These are phyloP conservation scores for Coccyzus lansbergi DNA, from an alignment of 2,797 vertebrate genomes.

Conservation along the genomic window DNA sequence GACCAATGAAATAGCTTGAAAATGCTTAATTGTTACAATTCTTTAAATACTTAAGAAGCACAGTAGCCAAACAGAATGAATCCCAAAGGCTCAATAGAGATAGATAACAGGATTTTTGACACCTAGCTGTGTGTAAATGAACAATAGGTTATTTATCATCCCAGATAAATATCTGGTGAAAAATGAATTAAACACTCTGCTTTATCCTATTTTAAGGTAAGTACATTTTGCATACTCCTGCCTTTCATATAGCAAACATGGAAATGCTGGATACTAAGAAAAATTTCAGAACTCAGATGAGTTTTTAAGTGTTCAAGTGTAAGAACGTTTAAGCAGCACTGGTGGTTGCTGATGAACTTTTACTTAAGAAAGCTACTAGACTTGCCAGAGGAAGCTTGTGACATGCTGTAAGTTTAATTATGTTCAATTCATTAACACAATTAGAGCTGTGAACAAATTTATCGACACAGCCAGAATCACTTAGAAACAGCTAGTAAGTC, in stretches of 20 bases:
- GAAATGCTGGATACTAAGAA: neutral
- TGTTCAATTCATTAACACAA: conserved; percentile 82
- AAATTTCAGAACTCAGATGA: neutral
- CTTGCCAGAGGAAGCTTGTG: conserved; percentile 75
- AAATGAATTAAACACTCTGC: neutral
- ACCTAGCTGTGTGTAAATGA: neutral
- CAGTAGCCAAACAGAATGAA: neutral
- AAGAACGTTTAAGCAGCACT: neutral
- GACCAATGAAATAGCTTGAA: neutral
- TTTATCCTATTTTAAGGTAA: neutral
- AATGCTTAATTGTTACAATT: neutral
- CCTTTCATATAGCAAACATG: neutral
- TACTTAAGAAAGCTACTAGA: conserved; percentile 66
- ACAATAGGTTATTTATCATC: neutral
- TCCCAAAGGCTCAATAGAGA: neutral
- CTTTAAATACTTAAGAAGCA: neutral
- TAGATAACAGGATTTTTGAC: neutral
- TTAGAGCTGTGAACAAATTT: conserved; percentile 79
- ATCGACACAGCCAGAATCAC: conserved; percentile 77
- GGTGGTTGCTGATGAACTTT: neutral
- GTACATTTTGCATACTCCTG: neutral
- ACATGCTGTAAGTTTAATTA: conserved; percentile 79
- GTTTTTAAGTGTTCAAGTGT: neutral
- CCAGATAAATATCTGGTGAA: neutral
- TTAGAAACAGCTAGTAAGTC: conserved; percentile 76